A percentile compares a stretch with the other conserved stretches of the same genome.
Evolutionary conservation across 2,888 invertebrate species (phyloP).

Genomic region (Hirtodrosophila alboralis): DNA sequence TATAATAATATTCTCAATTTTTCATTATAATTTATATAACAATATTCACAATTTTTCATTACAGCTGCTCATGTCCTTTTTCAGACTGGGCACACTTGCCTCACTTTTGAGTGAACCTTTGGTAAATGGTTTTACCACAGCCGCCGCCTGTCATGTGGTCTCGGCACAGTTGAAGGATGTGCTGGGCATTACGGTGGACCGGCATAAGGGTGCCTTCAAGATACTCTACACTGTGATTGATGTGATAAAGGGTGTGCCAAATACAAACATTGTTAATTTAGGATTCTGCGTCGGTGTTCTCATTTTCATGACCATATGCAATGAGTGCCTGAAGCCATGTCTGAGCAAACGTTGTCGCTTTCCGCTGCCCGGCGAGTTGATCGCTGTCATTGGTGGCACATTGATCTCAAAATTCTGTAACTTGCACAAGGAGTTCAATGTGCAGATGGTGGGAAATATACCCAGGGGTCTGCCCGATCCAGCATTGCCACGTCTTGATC

Average conservation of each 20-base stretch:
- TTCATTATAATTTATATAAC: too few relatives aligned
- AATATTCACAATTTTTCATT: conserved; percentile 12
- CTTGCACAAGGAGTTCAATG: conserved; percentile 85
- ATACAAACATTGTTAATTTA: conserved; percentile 87
- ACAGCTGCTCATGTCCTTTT: conserved; percentile 87
- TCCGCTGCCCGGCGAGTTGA: conserved; percentile 90
- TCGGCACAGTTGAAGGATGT: conserved; percentile 88
- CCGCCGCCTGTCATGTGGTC: conserved; percentile 89
- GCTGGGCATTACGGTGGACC: conserved; percentile 86
- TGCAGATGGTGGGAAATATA: conserved; percentile 88
- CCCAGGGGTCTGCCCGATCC: conserved; percentile 89
- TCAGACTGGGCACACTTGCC: conserved; percentile 87
- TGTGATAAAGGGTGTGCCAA: conserved; percentile 85
- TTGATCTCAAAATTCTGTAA: conserved; percentile 86
- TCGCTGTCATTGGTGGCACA: conserved; percentile 89
- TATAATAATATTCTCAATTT: too few relatives aligned
- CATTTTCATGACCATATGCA: conserved; percentile 86
- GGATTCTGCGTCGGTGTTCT: conserved; percentile 87
- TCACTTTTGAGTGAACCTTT: conserved; percentile 87
- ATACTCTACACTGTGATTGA: conserved; percentile 86
- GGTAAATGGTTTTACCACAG: conserved; percentile 90
- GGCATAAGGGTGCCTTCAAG: conserved; percentile 87
- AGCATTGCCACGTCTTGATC: conserved; percentile 85
- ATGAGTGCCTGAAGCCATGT: conserved; percentile 87
- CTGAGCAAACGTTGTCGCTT: conserved; percentile 86